A percentile compares a stretch with the other conserved stretches of the same genome.
These are phyloP conservation scores for Dryas iulia DNA, from an alignment of 1,140 invertebrate genomes.

Conservation along the genomic window DNA sequence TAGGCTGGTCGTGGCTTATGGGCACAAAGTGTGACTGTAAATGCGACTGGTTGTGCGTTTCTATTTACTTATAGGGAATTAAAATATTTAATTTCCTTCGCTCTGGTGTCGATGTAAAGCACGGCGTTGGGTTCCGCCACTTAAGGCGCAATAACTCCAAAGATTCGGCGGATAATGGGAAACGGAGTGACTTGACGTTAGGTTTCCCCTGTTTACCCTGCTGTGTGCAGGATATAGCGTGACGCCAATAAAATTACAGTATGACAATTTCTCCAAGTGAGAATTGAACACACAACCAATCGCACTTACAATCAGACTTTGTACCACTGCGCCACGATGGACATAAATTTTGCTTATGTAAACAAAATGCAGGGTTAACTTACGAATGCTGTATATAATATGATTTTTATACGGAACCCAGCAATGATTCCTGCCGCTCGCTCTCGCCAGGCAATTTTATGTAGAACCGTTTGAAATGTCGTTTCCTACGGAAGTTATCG, in stretches of 20 bases:
- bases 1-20: too few species aligned
- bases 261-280: too few species aligned
- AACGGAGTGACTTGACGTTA: not conserved
- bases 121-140: not conserved
- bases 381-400: not conserved
- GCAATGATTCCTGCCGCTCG: not conserved
- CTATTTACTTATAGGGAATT: not conserved
- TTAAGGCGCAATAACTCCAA: not conserved
- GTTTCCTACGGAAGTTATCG: constrained; percentile 23
- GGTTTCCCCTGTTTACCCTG: not conserved
- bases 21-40: not conserved
- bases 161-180: not conserved
- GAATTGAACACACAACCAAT: too few species aligned
- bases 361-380: too few species aligned
- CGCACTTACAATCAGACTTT: too few species aligned
- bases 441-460: constrained; percentile 4
- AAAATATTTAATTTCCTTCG: not conserved
- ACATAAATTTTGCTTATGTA: too few species aligned
- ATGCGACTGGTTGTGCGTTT: not conserved
- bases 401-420: not conserved
- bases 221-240: not conserved
- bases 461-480: constrained; percentile 27
- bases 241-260: too few species aligned
- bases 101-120: not conserved
- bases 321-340: too few species aligned